phyloP scores from a whole-genome alignment of 2,113 vertebrate species.

The Anoplopoma fimbria region DNA sequence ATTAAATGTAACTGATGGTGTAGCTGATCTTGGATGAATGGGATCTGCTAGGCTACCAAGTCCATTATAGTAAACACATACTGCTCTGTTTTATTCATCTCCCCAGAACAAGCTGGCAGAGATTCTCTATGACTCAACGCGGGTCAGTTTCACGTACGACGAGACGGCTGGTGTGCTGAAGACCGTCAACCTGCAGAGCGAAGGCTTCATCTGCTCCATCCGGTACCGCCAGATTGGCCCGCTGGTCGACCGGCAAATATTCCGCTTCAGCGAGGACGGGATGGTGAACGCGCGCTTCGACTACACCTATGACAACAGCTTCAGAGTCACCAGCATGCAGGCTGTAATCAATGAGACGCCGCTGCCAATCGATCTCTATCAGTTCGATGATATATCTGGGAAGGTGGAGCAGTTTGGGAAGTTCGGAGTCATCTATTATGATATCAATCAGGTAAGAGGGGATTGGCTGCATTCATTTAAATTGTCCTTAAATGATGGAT shows the following conservation, averaged over 20 bases:
- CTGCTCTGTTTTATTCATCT: background rate
- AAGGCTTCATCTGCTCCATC: conserved; percentile 98
- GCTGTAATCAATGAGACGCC: conserved; percentile 99
- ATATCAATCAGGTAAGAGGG: conserved; percentile 90
- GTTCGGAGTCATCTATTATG: conserved; percentile 98
- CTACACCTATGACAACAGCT: conserved; percentile 99
- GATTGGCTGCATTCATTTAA: background rate
- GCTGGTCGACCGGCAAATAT: conserved; percentile 96
- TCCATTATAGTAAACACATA: conserved; percentile 10
- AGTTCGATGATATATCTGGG: conserved; percentile 98
- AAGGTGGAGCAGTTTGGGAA: conserved; percentile 99
- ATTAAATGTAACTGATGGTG: background rate
- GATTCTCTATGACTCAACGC: conserved; percentile 96
- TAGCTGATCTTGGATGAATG: background rate
- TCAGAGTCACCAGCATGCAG: conserved; percentile 99
- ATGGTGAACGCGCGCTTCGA: conserved; percentile 99
- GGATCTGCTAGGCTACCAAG: background rate
- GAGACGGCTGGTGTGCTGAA: conserved; percentile 97
- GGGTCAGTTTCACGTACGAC: conserved; percentile 98
- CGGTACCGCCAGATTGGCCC: conserved; percentile 97
- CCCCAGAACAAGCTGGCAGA: conserved; percentile 93
- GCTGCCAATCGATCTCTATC: conserved; percentile 98
- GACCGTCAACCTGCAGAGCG: conserved; percentile 97
- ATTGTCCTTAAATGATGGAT: background rate
- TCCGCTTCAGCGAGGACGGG: conserved; percentile 97